These are phyloP conservation scores for Invenusta paracnida DNA, from an alignment of 2,888 invertebrate species.

Conservation along the genomic window DNA sequence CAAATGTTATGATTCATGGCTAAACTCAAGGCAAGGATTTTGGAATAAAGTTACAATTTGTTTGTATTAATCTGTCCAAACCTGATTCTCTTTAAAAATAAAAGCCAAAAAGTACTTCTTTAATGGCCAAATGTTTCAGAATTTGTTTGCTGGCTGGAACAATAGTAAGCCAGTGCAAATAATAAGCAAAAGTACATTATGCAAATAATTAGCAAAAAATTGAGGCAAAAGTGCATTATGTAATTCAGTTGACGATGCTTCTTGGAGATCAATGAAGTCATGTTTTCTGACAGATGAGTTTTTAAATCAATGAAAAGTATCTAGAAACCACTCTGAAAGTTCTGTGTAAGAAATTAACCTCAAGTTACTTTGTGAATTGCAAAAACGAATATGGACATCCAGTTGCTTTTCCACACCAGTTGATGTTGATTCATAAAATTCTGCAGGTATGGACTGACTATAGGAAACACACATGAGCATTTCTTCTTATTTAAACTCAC, in stretches of 20 bases:
- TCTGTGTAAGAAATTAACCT: no score
- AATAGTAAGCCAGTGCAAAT: neutral
- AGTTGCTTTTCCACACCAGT: no score
- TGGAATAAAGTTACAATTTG: neutral
- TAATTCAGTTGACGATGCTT: neutral
- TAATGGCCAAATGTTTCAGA: neutral
- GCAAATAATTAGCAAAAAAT: neutral
- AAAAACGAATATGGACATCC: no score
- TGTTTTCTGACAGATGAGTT: neutral
- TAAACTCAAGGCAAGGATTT: neutral
- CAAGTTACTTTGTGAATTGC: no score
- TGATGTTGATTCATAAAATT: no score
- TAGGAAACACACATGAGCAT: no score
- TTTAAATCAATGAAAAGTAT: neutral
- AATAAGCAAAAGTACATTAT: no score
- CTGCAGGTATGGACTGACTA: no score
- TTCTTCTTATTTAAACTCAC: no score
- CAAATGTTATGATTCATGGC: no score
- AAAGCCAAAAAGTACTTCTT: neutral
- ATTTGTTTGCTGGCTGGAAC: neutral
- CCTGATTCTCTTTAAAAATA: neutral
- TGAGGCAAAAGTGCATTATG: neutral
- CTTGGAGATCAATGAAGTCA: neutral
- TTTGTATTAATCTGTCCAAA: neutral
- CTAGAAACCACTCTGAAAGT: neutral